Evolutionary conservation across 2,888 invertebrate species (phyloP), one percentile per base, ranked within the genome.

Genomic region (Argyresthia albistria): DNA sequence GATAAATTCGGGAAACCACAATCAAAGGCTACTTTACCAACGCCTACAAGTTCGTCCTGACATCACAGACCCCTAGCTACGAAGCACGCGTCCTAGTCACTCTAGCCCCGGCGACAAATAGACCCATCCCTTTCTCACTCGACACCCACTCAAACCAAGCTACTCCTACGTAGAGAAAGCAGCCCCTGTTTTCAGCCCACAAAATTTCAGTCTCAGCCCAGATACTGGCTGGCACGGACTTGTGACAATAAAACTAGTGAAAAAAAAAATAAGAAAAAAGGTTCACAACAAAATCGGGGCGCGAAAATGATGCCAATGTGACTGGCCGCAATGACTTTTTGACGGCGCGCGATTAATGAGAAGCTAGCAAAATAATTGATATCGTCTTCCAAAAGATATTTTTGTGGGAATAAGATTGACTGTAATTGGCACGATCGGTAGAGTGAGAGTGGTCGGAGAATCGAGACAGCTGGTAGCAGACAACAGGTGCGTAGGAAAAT

Each of bases 1-100:
- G 16, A 47, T 73, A 73, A 78, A 77, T 73, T 76, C 70, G 25
- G 68, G 74, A 72, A 72, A 70, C 70, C 76, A 70, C 73, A 74
- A 76, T 80, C 72, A 73, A 66, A 70, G 70, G 69, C 11, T 74
- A 75, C 69, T 6, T 75, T 73, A 73, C 73, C 61, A 65, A 75
- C 79, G 81, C 81, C 80, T 78, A 79, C 80, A 74, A 80, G 71
- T 75, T 76, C 75, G 74, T 78, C 73, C 77, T 76, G 70, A 60
- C 67, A 65, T 64, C 61, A 54, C 15, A 67, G 65, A 66, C 72
- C 69, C 74, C 69, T 64, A 63, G 63, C 61, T 35, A n/a, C 12
- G 10, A 10, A 37, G 11, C 12, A 9, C 14, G 36, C 14, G 36
- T 51, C 51, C 25, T 25, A 4, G 25, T 43, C 43, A n/a, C 35